phyloP scores from a whole-genome alignment of 92 coral and sea anemone genomes.

The Paramuricea clavata region DNA sequence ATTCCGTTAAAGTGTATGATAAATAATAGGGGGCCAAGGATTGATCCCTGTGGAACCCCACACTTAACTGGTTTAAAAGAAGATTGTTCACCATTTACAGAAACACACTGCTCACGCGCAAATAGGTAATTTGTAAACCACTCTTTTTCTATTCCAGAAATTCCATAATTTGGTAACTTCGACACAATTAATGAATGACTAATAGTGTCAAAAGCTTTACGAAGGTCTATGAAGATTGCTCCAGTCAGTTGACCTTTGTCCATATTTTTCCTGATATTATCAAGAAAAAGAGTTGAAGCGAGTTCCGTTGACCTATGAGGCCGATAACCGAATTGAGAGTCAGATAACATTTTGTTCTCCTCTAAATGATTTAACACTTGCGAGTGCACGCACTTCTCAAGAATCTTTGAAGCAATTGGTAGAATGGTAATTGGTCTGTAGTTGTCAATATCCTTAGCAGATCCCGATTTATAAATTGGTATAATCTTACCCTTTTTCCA shows the following conservation, averaged over 20 bases:
- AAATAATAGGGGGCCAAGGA: conserved; percentile 19
- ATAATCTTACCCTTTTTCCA: neutral
- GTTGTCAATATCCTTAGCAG: neutral
- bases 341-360: conserved; percentile 27
- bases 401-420: neutral
- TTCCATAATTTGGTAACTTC: conserved; percentile 30
- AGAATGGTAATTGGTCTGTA: neutral
- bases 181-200: conserved; percentile 20
- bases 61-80: conserved; percentile 13
- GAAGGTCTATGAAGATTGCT: conserved; percentile 25
- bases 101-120: conserved; percentile 21
- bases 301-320: conserved; percentile 27
- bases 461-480: conserved; percentile 1
- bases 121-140: conserved; percentile 39
- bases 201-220: conserved; percentile 34
- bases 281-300: conserved; percentile 13
- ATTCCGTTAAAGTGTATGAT: conserved; percentile 18
- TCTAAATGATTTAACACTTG: neutral
- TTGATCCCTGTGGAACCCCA: conserved; percentile 35
- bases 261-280: conserved; percentile 30
- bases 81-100: conserved; percentile 22
- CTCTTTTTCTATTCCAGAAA: conserved; percentile 2
- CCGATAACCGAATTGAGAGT: conserved; percentile 18
- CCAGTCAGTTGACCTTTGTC: conserved; percentile 37
- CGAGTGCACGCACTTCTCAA: neutral